phyloP scores from a whole-genome alignment of 2,797 vertebrate species.

The Margarornis squamiger region DNA sequence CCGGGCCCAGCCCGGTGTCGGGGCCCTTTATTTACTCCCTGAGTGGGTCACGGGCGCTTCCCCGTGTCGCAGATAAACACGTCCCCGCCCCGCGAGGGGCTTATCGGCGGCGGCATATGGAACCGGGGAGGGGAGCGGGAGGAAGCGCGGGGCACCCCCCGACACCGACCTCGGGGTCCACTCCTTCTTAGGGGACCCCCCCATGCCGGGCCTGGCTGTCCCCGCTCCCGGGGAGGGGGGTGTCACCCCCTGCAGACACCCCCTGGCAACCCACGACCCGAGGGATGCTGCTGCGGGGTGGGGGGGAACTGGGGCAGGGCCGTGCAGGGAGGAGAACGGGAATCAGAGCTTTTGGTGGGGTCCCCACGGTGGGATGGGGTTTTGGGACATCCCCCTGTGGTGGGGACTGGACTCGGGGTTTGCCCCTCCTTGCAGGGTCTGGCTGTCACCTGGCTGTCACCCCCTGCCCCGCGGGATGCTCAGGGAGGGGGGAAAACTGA shows the following conservation, averaged over 20 bases:
- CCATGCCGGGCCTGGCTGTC: neutral
- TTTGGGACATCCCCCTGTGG: rapidly evolving
- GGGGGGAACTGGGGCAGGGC: neutral
- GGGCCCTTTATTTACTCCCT: neutral
- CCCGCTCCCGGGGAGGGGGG: neutral
- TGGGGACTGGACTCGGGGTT: too few species aligned
- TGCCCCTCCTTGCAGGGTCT: neutral
- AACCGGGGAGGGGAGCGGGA: too few species aligned
- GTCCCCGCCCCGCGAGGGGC: neutral
- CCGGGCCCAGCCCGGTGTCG: neutral
- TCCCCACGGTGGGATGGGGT: neutral
- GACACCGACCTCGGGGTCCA: neutral
- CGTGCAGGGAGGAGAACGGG: neutral
- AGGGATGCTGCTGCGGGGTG: neutral
- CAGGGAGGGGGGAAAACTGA: neutral
- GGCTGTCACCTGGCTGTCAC: neutral
- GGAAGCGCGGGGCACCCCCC: neutral
- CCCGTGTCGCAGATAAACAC: neutral
- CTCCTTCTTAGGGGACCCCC: neutral
- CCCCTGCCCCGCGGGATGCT: neutral
- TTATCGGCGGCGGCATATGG: neutral
- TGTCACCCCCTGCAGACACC: neutral
- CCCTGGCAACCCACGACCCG: rapidly evolving
- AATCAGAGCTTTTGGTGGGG: neutral
- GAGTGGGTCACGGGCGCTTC: neutral